Evolutionary conservation across 2,888 invertebrate species (phyloP).

Genomic region (Platynereis dumerilii): DNA sequence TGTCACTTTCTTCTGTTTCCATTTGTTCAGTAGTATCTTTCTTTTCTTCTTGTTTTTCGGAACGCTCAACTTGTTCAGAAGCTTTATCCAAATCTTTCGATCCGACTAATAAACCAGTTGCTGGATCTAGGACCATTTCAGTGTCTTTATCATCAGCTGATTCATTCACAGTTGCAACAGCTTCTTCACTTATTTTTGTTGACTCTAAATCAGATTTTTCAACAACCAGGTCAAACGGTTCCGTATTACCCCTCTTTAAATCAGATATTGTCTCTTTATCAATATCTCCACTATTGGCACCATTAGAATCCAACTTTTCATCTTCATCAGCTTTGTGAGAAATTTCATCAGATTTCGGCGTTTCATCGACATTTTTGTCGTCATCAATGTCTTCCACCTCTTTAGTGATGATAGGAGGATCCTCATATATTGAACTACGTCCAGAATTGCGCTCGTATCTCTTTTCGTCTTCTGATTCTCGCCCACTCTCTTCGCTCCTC

Average conservation of each 20-base stretch:
- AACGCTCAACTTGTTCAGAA: not conserved
- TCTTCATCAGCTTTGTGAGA: no score
- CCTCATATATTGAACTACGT: no score
- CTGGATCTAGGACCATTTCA: not conserved
- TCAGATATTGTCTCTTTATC: no score
- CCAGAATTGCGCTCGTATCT: not conserved
- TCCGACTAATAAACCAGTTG: not conserved
- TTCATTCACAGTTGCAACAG: not conserved
- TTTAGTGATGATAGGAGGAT: not conserved
- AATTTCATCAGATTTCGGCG: not conserved
- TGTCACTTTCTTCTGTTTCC: no score
- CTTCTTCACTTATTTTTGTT: not conserved
- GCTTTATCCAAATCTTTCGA: not conserved
- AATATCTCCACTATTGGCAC: no score
- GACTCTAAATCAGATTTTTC: no score
- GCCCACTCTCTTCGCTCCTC: slow-evolving; percentile 7
- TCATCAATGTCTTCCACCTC: not conserved
- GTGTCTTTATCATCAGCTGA: not conserved
- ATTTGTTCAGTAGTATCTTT: no score
- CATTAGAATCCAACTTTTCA: no score
- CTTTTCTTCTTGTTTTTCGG: no score
- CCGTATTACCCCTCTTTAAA: no score
- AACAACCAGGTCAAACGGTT: no score
- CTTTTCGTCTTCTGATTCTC: slow-evolving; percentile 6
- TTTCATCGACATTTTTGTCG: not conserved